phyloP scores from a whole-genome alignment of 2,888 invertebrate species.

The Tenthredo mesomela region DNA sequence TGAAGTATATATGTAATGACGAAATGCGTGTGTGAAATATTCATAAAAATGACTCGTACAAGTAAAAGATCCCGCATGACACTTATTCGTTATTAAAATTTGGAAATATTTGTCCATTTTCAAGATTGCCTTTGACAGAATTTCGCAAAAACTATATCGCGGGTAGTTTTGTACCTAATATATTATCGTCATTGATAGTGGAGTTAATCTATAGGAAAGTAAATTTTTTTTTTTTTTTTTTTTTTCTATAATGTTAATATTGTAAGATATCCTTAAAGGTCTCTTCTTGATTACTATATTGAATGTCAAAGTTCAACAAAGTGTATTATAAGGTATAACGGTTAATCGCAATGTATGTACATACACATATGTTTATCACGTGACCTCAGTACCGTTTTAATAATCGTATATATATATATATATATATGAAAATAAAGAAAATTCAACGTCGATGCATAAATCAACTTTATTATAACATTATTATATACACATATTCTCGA shows the following conservation, averaged over 20 bases:
- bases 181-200: background rate
- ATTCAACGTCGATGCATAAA: conserved; percentile 23
- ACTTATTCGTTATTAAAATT: background rate
- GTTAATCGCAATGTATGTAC: conserved; percentile 36
- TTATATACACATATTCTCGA: background rate
- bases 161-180: background rate
- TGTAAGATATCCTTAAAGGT: conserved; percentile 15
- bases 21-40: background rate
- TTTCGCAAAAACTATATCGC: background rate
- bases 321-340: conserved; percentile 36
- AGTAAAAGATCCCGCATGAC: background rate
- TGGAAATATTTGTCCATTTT: background rate
- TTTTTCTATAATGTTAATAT: background rate
- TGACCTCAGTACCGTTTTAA: conserved; percentile 46
- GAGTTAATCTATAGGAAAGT: background rate
- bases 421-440: conserved; percentile 35
- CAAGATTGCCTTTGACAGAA: background rate
- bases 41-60: background rate
- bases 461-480: conserved; percentile 17
- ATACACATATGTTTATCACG: conserved; percentile 34
- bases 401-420: too few relatives aligned
- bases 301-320: conserved; percentile 33
- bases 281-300: background rate
- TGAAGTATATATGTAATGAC: background rate
- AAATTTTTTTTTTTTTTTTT: too few relatives aligned